Evolutionary conservation across 2,797 vertebrate species (phyloP).

Genomic region (Sebastes aleutianus): DNA sequence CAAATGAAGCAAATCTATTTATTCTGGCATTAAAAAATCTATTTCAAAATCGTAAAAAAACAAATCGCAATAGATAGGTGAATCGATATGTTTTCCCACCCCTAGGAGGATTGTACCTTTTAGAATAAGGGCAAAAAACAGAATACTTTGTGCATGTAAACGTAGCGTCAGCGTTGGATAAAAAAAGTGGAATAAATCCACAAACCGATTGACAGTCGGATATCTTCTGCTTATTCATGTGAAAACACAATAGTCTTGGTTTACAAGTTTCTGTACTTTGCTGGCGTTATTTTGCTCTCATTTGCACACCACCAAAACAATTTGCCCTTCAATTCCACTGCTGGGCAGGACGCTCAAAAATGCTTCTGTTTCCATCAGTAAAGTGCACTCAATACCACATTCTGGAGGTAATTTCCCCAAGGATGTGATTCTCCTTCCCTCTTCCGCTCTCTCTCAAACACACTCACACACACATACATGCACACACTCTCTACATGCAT

Average conservation of each 20-base stretch:
- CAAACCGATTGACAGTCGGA: not conserved
- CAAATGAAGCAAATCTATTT: too few species aligned
- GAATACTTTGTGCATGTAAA: too few species aligned
- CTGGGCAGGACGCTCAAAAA: constrained; percentile 38
- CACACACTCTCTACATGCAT: constrained; percentile 32
- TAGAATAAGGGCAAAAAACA: rapidly evolving
- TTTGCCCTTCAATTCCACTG: constrained; percentile 41
- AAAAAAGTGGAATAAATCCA: not conserved
- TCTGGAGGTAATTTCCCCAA: constrained; percentile 69
- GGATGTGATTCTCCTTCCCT: constrained; percentile 40
- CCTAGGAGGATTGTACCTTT: too few species aligned
- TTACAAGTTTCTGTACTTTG: constrained; percentile 27
- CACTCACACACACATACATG: not conserved
- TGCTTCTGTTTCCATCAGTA: constrained; percentile 45
- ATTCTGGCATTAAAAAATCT: too few species aligned
- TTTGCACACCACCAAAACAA: constrained; percentile 46
- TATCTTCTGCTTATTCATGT: not conserved
- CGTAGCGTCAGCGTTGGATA: not conserved
- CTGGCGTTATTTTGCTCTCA: constrained; percentile 29
- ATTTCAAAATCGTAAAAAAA: too few species aligned
- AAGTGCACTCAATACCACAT: constrained; percentile 65
- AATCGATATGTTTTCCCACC: too few species aligned
- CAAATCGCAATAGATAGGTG: rapidly evolving
- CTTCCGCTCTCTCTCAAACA: not conserved
- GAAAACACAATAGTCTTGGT: constrained; percentile 8